Base-by-base conservation (phyloP, 2,888 invertebrate species). In the Creontiades dilutus region DNA sequence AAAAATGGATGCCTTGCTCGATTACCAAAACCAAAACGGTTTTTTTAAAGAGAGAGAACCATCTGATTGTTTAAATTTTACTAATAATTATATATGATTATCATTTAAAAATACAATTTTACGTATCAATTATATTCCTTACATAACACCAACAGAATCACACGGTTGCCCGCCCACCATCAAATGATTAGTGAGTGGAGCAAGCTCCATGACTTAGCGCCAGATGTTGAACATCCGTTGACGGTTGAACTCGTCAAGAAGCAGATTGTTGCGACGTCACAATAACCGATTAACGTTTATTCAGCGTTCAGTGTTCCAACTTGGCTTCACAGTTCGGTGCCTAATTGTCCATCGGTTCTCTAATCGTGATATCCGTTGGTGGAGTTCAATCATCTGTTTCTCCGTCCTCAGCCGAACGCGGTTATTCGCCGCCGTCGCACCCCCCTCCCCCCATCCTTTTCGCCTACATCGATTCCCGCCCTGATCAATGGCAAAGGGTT, bases 201-300 rank as follows among this genome's bases (percentile, higher is more conserved):
- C 37, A 7, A 37, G 37, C 37, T 37, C 37, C 7, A 37, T 37
- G 52, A 52, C 52, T 52, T 16, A 52, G 14, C 16, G 52, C 52
- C 52, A 16, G 52, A 16, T 52, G 52, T 2, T 16, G 23, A 68
- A 68, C 68, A 19, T 9, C 23, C 27, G 27, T 23, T 68, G 23
- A 12, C 19, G 19, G 23, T 68, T 23, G 23, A 68, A 68, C 19
- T 19, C 23, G 68, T 68, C 19, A 11, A 68, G 19, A 68, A 68
- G 27, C 68, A 68, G 68, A 68, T 23, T 68, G 68, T 23, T 2
- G 68, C 13, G 68, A 68, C 68, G 68, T 13, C 23, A 23, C 68
- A 68, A 23, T 68, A 23, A 68, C 68, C 23, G 68, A 68, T 68
- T 68, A 68, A 68, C 68, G 68, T 68, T 68, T 68, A 68, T 68